A percentile compares a stretch with the other conserved stretches of the same genome.
Evolutionary conservation across 2,888 invertebrate genomes (phyloP).

Genomic region (Leptarthrus brevirostris): DNA sequence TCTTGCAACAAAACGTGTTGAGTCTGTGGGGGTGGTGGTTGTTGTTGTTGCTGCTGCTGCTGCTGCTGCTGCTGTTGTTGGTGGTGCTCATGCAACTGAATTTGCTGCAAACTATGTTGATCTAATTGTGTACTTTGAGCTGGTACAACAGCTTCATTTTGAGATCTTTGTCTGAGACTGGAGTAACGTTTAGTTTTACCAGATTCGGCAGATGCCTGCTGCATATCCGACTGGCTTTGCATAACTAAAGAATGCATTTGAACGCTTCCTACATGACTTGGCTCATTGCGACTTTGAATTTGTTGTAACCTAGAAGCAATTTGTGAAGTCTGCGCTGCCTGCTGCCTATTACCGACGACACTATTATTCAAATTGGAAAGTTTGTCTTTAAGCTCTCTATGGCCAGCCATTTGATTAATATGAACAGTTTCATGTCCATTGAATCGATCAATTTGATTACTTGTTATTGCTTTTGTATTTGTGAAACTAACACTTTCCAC

Average conservation of each 20-base stretch:
- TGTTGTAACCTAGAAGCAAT: constrained; percentile 49
- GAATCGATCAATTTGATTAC: constrained; percentile 30
- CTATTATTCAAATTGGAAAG: constrained; percentile 14
- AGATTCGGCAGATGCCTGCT: constrained; percentile 57
- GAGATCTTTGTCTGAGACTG: constrained; percentile 72
- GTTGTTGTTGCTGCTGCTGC: constrained; percentile 59
- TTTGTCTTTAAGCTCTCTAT: constrained; percentile 42
- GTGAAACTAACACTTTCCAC: constrained; percentile 55
- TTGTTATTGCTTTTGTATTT: constrained; percentile 53
- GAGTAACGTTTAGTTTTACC: constrained; percentile 73
- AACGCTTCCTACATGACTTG: constrained; percentile 65
- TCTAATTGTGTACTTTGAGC: constrained; percentile 55
- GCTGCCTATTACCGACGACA: constrained; percentile 12
- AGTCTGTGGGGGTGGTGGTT: constrained; percentile 56
- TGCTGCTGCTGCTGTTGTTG: constrained; percentile 58
- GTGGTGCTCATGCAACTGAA: constrained; percentile 57
- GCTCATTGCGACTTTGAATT: constrained; percentile 59
- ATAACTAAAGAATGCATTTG: constrained; percentile 66
- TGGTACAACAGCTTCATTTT: constrained; percentile 59
- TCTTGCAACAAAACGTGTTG: constrained; percentile 61
- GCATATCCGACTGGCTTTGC: constrained; percentile 59
- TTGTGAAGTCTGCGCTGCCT: constrained; percentile 25
- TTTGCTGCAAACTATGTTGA: constrained; percentile 58
- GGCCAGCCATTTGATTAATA: constrained; percentile 12
- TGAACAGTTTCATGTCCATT: constrained; percentile 48